Evolutionary conservation across 2,113 vertebrate species (phyloP).

Genomic region (Haemorhous mexicanus): DNA sequence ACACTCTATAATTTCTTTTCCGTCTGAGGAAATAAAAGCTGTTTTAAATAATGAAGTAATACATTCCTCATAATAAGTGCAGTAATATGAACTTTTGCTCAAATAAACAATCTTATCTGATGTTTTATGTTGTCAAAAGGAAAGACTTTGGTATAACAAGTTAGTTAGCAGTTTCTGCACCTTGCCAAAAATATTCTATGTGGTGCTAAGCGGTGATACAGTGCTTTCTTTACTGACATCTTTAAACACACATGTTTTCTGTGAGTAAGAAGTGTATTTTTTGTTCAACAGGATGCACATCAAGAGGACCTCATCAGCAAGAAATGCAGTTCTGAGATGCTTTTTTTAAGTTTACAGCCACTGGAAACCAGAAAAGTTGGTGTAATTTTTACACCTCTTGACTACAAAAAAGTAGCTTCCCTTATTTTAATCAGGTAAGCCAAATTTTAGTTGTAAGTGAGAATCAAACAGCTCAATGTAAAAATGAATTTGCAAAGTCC

Average conservation of each 20-base stretch:
- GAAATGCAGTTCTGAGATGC: slow-evolving; percentile 60
- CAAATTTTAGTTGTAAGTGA: background rate
- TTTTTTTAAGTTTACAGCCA: slow-evolving; percentile 83
- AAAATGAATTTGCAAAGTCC: background rate
- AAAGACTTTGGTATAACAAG: background rate
- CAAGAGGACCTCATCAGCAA: slow-evolving; percentile 28
- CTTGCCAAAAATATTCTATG: background rate
- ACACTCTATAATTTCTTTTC: background rate
- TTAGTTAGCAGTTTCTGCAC: background rate
- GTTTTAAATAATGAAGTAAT: slow-evolving; percentile 47
- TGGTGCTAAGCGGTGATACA: background rate
- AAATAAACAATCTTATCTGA: slow-evolving; percentile 43
- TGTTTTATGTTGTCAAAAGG: background rate
- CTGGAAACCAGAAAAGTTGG: slow-evolving; percentile 84
- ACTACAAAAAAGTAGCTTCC: slow-evolving; percentile 87
- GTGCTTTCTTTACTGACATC: background rate
- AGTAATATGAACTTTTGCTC: background rate
- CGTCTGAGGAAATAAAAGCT: slow-evolving; percentile 26
- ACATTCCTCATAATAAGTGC: background rate
- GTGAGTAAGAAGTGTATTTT: background rate
- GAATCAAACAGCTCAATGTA: background rate
- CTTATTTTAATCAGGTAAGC: slow-evolving; percentile 89
- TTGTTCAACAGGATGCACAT: slow-evolving; percentile 45
- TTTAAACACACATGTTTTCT: background rate
- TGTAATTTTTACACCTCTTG: slow-evolving; percentile 86